A percentile compares a stretch with the other conserved stretches of the same genome.
phyloP scores from a whole-genome alignment of 1,140 invertebrate species.

The Cotesia glomerata region DNA sequence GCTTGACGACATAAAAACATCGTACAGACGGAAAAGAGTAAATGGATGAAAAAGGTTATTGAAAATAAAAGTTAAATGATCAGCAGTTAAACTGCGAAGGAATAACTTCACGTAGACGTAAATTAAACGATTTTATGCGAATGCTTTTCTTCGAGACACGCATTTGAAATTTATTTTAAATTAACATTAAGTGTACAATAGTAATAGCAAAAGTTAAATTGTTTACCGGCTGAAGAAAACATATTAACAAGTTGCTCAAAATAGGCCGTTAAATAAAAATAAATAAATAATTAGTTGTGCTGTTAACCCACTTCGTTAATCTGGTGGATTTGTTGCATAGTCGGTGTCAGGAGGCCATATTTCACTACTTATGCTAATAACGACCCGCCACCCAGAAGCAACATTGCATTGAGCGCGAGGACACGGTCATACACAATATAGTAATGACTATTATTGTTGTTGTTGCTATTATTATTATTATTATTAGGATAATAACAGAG shows the following conservation, averaged over 20 bases:
- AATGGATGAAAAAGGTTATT: not conserved
- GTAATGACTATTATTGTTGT: too few species aligned
- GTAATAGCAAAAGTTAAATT: too few species aligned
- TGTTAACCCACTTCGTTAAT: conserved; percentile 41
- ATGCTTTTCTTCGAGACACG: not conserved
- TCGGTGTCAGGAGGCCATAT: conserved; percentile 58
- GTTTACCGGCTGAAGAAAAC: too few species aligned
- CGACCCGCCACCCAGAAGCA: conserved; percentile 55
- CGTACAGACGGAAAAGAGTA: not conserved
- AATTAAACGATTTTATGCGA: not conserved
- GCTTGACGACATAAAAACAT: conserved; percentile 9
- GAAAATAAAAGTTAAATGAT: conserved; percentile 10
- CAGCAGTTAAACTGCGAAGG: not conserved
- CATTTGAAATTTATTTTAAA: too few species aligned
- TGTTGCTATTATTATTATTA: not conserved
- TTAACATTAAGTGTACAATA: too few species aligned
- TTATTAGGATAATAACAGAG: not conserved
- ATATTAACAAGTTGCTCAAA: too few species aligned
- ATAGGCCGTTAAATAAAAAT: too few species aligned
- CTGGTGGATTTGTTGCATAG: conserved; percentile 44
- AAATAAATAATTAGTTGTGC: conserved; percentile 11
- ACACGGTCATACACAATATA: conserved; percentile 26
- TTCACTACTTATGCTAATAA: conserved; percentile 63
- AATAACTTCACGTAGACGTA: not conserved
- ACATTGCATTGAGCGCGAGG: conserved; percentile 41